Conservation (phyloP, 2,888 invertebrate species). For the Tyria jacobaeae region DNA sequence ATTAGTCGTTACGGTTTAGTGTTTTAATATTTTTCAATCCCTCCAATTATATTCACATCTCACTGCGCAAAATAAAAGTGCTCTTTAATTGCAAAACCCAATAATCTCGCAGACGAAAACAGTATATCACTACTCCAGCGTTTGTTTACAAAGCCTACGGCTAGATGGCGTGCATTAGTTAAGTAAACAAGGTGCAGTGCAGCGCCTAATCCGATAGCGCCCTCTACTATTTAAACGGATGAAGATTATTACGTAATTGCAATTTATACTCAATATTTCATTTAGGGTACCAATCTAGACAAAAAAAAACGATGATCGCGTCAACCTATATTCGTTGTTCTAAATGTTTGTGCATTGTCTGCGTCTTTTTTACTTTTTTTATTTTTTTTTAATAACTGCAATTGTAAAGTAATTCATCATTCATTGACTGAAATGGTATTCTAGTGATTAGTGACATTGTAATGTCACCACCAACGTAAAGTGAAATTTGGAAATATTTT, state of each 20-base stretch:
- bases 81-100: slow-evolving; percentile 56
- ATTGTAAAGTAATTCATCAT: too few species aligned
- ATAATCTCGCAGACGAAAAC: slow-evolving; percentile 74
- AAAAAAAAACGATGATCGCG: too few species aligned
- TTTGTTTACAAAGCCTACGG: slow-evolving; percentile 76
- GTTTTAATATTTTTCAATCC: not conserved
- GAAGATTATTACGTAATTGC: slow-evolving; percentile 1
- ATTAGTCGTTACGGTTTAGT: not conserved
- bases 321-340: too few species aligned
- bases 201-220: slow-evolving; percentile 63
- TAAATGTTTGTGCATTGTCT: too few species aligned
- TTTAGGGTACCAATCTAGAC: not conserved
- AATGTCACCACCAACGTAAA: too few species aligned
- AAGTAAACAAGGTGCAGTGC: slow-evolving; percentile 67
- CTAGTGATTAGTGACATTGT: too few species aligned
- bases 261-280: not conserved
- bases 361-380: too few species aligned
- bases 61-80: slow-evolving; percentile 4
- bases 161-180: slow-evolving; percentile 85
- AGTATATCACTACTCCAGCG: slow-evolving; percentile 60
- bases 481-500: too few species aligned
- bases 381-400: too few species aligned
- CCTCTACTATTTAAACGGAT: slow-evolving; percentile 16
- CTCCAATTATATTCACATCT: not conserved
- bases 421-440: too few species aligned